Evolutionary conservation across 2,888 invertebrate species (phyloP), one percentile per base, ranked within the genome.

Genomic region (Apeira syringaria): DNA sequence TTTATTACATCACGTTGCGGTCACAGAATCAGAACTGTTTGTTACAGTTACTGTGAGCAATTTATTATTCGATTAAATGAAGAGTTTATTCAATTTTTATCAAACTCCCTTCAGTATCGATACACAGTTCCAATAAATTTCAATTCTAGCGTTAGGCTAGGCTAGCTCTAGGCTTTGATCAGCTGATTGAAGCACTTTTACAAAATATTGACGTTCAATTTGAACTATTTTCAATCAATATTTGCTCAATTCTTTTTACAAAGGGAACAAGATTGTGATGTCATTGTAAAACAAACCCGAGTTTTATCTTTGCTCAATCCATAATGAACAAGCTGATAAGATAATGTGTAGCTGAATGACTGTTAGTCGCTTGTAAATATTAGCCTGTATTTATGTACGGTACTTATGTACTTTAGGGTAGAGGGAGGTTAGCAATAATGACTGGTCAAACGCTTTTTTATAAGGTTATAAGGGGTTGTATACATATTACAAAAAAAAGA

Each of bases 401-500:
- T 73, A 71, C 70, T 52, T 47, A 59, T 58, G 69, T 78, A 75
- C 69, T 53, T 47, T 80, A 80, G 74, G 81, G 80, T 75, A 61
- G 66, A 77, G 84, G 83, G 74, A 78, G 84, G 84, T 85, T 86
- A 87, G 85, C 83, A 83, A 78, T 81, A 70, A 81, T 85, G 79
- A 82, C 75, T 80, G 78, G 85, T 84, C 85, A 70, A 79, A 69
- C 78, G 79, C 81, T 81, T 81, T 77, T 54, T 61, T 47, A 12
- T 50, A 45, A 35, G 36, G 31, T 32, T 40, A 30, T 34, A 27
- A 25, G 28, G 26, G 49, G 37, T 49, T 53, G 56, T 56, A 49
- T 53, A 49, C 49, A 49, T 41, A 35, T 37, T 32, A 42, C 43
- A 34, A 36, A 4, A 31, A 22, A 35, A 8, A 5, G 5, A n/a